Base-by-base conservation (phyloP, 2,113 vertebrate species). In the Alligator sinensis region DNA sequence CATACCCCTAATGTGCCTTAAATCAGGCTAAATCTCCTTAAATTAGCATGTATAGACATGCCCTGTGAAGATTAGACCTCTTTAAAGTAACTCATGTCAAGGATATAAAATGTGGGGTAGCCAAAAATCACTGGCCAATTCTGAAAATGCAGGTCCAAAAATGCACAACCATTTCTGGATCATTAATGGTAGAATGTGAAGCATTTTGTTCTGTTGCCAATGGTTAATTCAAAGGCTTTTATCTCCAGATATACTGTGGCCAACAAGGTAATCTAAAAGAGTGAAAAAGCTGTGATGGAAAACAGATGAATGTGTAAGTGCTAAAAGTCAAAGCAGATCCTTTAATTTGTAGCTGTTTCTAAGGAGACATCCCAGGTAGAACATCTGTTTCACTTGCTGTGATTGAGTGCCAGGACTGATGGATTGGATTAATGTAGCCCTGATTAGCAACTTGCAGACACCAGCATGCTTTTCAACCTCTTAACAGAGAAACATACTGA, bases 361-460 rank as follows among this genome's bases (percentile, higher is more conserved):
- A 72, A 27, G 64, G 66, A 96, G 80, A 60, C 8, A 72, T 60
- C 86, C 77, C 72, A 91, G 92, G 88, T 82, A 80, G 38, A 92
- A 87, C 82, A 90, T 93, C 75, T 91, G 59, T 93, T 96, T 93
- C 86, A n/a, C 70, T 94, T 82, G 30, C 78, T 55, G 24, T 85
- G 95, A 94, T 86, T 82, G 88, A 96, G 34, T 92, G 92, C 90
- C 79, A 77, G 6, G 18, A 60, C 77, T 96, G 94, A 96, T 87
- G 88, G 84, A 96, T 95, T 75, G 84, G 24, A 88, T 94, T 88
- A 80, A 95, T 81, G 83, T 21, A 19, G 59, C 88, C 80, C 76
- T 94, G 92, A 86, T 84, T 92, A 95, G 85, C 79, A 93, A 84
- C 80, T 95, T 96, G 96, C 88, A 94, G 57, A 96, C 55, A 90